A percentile compares a stretch with the other conserved stretches of the same genome.
phyloP scores from a whole-genome alignment of 2,113 vertebrate species.

The Megaceryle maxima region DNA sequence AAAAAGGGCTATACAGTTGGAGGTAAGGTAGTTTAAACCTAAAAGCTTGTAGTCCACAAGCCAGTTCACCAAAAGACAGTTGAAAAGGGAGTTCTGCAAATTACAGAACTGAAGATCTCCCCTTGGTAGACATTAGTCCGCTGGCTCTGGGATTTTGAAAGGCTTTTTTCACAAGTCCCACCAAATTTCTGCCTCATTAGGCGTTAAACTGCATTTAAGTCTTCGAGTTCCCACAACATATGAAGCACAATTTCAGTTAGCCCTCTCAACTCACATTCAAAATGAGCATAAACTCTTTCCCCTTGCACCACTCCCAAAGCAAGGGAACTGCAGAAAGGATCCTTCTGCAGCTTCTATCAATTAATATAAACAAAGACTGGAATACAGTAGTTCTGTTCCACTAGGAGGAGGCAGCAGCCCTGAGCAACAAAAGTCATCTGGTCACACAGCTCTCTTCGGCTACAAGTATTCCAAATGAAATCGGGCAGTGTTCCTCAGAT shows the following conservation, averaged over 20 bases:
- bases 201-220: background rate
- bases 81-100: background rate
- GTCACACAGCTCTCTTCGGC: background rate
- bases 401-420: no score
- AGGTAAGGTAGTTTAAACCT: background rate
- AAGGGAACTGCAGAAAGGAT: no score
- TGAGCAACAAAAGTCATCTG: no score
- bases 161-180: background rate
- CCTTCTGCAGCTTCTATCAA: background rate
- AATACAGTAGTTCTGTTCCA: background rate
- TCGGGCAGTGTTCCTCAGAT: no score
- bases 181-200: background rate
- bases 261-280: background rate
- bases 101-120: background rate
- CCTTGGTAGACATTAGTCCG: background rate
- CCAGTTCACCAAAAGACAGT: background rate
- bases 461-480: background rate
- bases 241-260: background rate
- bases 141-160: background rate
- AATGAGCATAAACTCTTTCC: background rate
- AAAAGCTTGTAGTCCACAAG: background rate
- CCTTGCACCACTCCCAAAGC: background rate
- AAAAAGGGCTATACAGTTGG: background rate
- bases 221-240: background rate
- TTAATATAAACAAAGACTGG: rapidly evolving